Conservation (phyloP, 2,113 vertebrate genomes). For the Rhabdomys dilectus region DNA sequence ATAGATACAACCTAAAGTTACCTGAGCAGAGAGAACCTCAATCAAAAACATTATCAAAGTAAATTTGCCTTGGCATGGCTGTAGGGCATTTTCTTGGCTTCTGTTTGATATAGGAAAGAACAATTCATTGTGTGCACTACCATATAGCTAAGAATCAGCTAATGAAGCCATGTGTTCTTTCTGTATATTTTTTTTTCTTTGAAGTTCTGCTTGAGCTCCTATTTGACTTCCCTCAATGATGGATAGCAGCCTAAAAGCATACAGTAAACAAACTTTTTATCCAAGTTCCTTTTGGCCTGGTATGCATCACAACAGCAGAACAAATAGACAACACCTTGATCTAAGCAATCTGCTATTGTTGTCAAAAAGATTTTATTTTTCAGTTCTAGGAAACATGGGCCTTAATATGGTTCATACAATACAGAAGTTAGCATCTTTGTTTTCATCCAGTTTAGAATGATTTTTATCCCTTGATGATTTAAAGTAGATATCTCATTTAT, state of each 20-base stretch:
- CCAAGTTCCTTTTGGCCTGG: neutral
- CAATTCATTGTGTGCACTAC: neutral
- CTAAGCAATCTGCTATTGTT: neutral
- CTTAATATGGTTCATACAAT: no score
- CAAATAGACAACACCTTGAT: neutral
- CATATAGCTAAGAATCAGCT: neutral
- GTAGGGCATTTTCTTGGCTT: neutral
- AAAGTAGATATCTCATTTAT: neutral
- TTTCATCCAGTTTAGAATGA: no score
- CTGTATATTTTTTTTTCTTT: neutral
- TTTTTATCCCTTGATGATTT: neutral
- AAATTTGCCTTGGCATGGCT: neutral
- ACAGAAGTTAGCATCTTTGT: no score
- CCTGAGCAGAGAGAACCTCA: neutral
- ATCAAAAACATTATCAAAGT: neutral
- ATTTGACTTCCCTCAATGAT: neutral
- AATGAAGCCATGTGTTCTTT: neutral
- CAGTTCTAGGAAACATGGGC: neutral
- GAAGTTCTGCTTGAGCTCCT: neutral
- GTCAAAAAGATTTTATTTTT: neutral
- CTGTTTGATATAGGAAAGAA: neutral
- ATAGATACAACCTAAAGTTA: neutral
- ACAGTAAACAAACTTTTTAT: neutral
- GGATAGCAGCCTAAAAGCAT: neutral
- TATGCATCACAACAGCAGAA: neutral